phyloP scores from a whole-genome alignment of 2,797 vertebrate species.

The Thripadectes ignobilis region DNA sequence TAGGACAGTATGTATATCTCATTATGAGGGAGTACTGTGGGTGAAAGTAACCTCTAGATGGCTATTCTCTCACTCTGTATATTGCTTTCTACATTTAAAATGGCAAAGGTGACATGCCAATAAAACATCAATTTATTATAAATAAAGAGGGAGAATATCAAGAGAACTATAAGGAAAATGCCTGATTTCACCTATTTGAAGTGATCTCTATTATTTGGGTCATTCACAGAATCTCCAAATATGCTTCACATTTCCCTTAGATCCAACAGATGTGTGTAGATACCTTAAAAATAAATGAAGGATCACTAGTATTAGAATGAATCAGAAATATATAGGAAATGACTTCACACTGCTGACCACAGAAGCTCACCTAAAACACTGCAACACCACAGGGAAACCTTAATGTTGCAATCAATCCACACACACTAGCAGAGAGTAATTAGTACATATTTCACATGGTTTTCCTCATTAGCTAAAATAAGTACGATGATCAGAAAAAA shows the following conservation, averaged over 20 bases:
- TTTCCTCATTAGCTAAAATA: neutral
- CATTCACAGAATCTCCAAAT: neutral
- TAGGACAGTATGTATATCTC: fast-evolving
- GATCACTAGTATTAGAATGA: neutral
- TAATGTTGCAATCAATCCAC: neutral
- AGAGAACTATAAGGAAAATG: neutral
- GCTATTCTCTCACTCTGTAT: neutral
- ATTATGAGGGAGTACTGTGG: neutral
- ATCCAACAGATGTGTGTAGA: neutral
- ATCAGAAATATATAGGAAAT: neutral
- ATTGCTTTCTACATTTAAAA: neutral
- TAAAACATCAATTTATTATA: neutral
- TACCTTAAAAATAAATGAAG: neutral
- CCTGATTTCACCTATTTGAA: neutral
- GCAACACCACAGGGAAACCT: neutral
- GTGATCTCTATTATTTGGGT: neutral
- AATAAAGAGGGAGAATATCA: neutral
- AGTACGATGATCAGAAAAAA: neutral
- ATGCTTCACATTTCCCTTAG: fast-evolving
- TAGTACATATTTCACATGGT: neutral
- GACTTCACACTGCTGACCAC: neutral
- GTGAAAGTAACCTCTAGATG: neutral
- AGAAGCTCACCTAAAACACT: neutral
- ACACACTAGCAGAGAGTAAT: neutral
- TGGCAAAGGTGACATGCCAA: neutral